Evolutionary conservation across 2,888 invertebrate species (phyloP).

Genomic region (Gonocerus acuteangulatus): DNA sequence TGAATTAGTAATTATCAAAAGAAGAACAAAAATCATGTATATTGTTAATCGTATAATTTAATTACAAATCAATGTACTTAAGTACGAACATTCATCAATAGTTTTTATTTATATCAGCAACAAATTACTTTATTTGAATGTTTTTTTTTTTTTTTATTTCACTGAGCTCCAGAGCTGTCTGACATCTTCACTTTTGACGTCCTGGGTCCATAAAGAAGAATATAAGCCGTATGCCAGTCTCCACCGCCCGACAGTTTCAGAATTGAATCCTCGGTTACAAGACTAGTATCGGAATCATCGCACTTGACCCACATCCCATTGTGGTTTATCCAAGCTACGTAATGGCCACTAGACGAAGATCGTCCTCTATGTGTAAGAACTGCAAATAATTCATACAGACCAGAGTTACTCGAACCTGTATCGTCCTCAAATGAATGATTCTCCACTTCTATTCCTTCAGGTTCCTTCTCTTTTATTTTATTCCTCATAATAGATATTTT

Average conservation of each 20-base stretch:
- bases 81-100: too few relatives aligned
- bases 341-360: constrained; percentile 94
- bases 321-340: constrained; percentile 85
- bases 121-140: too few relatives aligned
- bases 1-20: too few relatives aligned
- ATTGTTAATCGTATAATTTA: too few relatives aligned
- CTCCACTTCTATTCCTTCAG: constrained; percentile 43
- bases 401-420: constrained; percentile 94
- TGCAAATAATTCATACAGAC: constrained; percentile 90
- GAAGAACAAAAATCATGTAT: too few relatives aligned
- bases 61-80: too few relatives aligned
- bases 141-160: too few relatives aligned
- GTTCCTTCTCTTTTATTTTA: constrained; percentile 55
- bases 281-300: constrained; percentile 90
- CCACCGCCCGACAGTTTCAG: constrained; percentile 93
- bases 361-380: constrained; percentile 92
- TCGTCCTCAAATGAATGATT: constrained; percentile 57
- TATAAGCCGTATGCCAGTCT: constrained; percentile 1
- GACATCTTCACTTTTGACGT: background rate
- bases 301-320: constrained; percentile 86
- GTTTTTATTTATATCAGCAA: too few relatives aligned
- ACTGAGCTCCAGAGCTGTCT: too few relatives aligned
- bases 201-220: constrained; percentile 7
- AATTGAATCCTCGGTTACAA: constrained; percentile 84
- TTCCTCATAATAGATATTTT: constrained; percentile 78